Conservation (phyloP, 1,140 invertebrate genomes). For the Euura lappo region DNA sequence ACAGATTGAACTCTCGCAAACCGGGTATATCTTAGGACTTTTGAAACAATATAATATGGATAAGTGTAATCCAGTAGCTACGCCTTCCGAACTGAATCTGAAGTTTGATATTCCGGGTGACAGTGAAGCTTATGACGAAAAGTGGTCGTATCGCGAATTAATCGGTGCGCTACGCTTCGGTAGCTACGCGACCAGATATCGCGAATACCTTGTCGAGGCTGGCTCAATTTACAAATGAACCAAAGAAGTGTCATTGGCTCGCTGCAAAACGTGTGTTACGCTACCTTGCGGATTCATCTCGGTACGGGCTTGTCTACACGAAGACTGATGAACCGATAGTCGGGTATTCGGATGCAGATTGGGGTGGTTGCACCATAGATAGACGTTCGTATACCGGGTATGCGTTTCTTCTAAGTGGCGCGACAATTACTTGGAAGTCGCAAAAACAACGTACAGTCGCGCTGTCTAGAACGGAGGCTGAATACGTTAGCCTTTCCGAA, state of each 20-base stretch:
- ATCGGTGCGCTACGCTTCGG: background rate
- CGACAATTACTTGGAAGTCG: too few relatives aligned
- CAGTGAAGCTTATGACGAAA: background rate
- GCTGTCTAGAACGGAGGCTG: too few relatives aligned
- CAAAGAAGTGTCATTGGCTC: constrained; percentile 30
- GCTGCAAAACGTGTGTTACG: constrained; percentile 37
- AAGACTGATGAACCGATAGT: constrained; percentile 23
- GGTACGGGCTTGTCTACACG: constrained; percentile 20
- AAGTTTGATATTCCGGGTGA: background rate
- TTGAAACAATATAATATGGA: constrained; percentile 14
- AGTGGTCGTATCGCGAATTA: too few relatives aligned
- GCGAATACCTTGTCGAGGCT: constrained; percentile 34
- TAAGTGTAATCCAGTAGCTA: constrained; percentile 11
- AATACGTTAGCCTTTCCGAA: too few relatives aligned
- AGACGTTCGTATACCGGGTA: constrained; percentile 41
- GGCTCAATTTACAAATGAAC: constrained; percentile 31
- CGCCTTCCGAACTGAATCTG: constrained; percentile 1
- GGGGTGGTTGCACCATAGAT: constrained; percentile 32
- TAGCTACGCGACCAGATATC: constrained; percentile 43
- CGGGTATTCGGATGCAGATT: constrained; percentile 41
- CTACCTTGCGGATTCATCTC: constrained; percentile 41
- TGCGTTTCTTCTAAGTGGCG: too few relatives aligned
- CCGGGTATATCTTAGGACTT: background rate
- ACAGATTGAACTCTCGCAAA: background rate
- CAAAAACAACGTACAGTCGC: too few relatives aligned